Percentiles rank a stretch among this genome's conserved stretches.
Evolutionary conservation across 1,140 invertebrate species (phyloP).

Genomic region (Megalonaias nervosa): DNA sequence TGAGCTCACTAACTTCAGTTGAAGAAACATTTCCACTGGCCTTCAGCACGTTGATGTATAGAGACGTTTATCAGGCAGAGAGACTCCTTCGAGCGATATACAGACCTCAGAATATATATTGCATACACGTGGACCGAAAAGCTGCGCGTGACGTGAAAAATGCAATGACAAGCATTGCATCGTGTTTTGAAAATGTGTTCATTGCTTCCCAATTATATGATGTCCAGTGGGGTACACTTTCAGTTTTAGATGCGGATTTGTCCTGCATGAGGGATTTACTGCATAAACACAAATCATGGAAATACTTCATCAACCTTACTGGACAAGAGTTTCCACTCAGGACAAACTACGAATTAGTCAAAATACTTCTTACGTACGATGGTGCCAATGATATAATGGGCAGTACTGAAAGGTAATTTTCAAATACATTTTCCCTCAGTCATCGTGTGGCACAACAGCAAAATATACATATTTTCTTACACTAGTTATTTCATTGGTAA

Average conservation of each 20-base stretch:
- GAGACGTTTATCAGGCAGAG: slow-evolving; percentile 58
- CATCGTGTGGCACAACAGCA: too few species aligned
- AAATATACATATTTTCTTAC: too few species aligned
- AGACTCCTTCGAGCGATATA: slow-evolving; percentile 63
- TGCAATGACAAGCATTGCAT: slow-evolving; percentile 8
- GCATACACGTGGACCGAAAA: slow-evolving; percentile 65
- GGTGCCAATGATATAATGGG: slow-evolving; percentile 59
- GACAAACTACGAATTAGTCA: slow-evolving; percentile 61
- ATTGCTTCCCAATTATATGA: slow-evolving; percentile 29
- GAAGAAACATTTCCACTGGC: slow-evolving; percentile 37
- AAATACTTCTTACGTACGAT: slow-evolving; percentile 48
- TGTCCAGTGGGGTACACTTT: slow-evolving; percentile 37
- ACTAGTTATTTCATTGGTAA: too few species aligned
- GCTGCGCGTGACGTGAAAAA: slow-evolving; percentile 12
- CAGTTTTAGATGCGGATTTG: slow-evolving; percentile 49
- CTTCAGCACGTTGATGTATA: slow-evolving; percentile 60
- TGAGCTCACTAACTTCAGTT: slow-evolving; percentile 2
- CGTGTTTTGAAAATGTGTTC: slow-evolving; percentile 34
- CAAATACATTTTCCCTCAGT: too few species aligned
- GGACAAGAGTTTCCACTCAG: slow-evolving; percentile 65
- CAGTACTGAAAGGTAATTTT: too few species aligned
- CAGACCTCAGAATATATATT: slow-evolving; percentile 64
- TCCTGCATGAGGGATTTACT: slow-evolving; percentile 46
- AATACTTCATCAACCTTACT: slow-evolving; percentile 65
- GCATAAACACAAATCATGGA: slow-evolving; percentile 45